phyloP scores from a whole-genome alignment of 2,113 vertebrate species.

The Pituophis catenifer region DNA sequence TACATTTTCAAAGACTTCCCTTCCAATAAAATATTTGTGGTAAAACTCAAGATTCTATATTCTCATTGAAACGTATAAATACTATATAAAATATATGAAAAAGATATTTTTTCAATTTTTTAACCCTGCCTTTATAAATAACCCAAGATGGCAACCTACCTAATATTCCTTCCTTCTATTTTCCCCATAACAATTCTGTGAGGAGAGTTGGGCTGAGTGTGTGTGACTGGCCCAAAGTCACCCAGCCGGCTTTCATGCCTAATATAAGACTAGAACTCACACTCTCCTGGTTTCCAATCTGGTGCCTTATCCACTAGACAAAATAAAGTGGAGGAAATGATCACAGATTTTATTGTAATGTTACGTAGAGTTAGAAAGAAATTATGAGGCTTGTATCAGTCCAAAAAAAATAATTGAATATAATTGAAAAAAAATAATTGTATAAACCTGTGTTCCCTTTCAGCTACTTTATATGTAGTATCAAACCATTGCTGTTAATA shows the following conservation, averaged over 20 bases:
- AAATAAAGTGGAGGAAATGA: not conserved
- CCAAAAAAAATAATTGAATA: not conserved
- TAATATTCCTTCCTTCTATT: not conserved
- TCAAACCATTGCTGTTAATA: not conserved
- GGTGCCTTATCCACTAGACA: not conserved
- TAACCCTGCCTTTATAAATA: not conserved
- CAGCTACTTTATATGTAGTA: not conserved
- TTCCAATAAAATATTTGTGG: conserved; percentile 31
- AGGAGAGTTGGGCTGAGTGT: not conserved
- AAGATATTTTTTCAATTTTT: not conserved
- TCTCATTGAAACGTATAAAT: not conserved
- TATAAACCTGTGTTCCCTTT: not conserved
- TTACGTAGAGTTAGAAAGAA: not conserved
- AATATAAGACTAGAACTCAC: not conserved
- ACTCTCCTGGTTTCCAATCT: not conserved
- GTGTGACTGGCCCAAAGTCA: not conserved
- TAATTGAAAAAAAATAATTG: not conserved
- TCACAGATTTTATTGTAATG: not conserved
- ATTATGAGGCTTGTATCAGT: conserved; percentile 18
- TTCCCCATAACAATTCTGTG: not conserved
- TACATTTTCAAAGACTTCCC: conserved; percentile 13
- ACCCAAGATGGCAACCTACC: not conserved
- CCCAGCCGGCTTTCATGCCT: not conserved
- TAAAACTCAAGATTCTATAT: conserved; percentile 5
- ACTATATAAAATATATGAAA: conserved; percentile 19